Evolutionary conservation across 2,888 invertebrate species (phyloP), one percentile per base, ranked within the genome.

Genomic region (Schizaphis graminum): DNA sequence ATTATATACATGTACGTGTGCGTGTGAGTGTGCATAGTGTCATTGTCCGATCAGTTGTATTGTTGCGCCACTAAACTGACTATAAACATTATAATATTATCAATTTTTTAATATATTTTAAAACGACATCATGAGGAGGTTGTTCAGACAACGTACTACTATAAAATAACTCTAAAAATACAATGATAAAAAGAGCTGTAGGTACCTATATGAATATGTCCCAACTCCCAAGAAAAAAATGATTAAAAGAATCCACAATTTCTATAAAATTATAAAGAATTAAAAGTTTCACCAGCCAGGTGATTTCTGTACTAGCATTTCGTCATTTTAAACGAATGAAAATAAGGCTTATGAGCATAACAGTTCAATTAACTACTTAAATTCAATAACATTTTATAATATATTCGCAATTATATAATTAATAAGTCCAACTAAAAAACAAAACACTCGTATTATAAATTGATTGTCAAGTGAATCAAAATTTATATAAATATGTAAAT

Each of bases 1-100:
- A 5, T 77, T 77, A 77, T 35, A 77, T 21, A 21, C 21, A 35
- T 8, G 3, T 61, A 49, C 35, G 47, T 61, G 21, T 21, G 21
- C 49, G 61, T 61, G 21, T 21, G 21, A 53, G 53, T 53, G 21
- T 53, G 53, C 21, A 28, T 7, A 49, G 57, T 67, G n/a, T 85
- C 86, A 86, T 86, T 92, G 85, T 61, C 57, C 61, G 35, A 21
- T 16, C n/a, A 24, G 61, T 47, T 92, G 61, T 92, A 86, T 86
- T 87, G 35, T 61, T 21, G 1, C 35, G 21, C 77, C 57, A 28
- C 28, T 41, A 47, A 28, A 77, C 7, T 47, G 44, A 47, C 44
- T 47, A 47, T 47, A 47, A 47, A 47, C 41, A 49, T 56, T 53
- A 53, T 49, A 44, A 85, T 85, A 85, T 44, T 26, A 41, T 85